Evolutionary conservation across 23 tunicate species (phyloP).

Genomic region (Phallusia fumigata): DNA sequence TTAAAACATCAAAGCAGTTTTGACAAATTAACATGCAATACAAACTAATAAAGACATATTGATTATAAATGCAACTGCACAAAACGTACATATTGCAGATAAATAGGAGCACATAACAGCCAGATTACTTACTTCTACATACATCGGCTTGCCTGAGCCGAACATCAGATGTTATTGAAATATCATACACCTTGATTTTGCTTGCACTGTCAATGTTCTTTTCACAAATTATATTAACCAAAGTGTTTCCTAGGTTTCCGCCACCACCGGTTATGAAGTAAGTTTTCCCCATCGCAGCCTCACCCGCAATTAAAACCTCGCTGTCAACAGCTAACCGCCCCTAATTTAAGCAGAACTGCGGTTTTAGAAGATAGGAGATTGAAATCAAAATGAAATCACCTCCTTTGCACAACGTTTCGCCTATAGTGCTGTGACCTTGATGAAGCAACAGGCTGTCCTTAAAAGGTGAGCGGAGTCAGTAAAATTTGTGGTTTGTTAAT

Average conservation of each 20-base stretch:
- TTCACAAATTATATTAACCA: conserved; percentile 29
- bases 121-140: neutral
- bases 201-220: conserved; percentile 27
- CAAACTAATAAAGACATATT: neutral
- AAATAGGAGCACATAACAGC: neutral
- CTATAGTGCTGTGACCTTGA: no score
- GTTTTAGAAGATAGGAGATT: no score
- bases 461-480: no score
- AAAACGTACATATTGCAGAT: neutral
- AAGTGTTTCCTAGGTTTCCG: conserved; percentile 21
- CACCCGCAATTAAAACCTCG: no score
- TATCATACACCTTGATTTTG: conserved; percentile 15
- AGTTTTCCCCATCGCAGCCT: neutral
- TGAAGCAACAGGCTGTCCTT: no score
- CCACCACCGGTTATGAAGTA: conserved; percentile 35
- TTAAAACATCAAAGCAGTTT: no score
- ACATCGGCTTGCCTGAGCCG: neutral
- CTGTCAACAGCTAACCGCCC: no score
- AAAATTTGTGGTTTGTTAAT: no score
- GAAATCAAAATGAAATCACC: no score
- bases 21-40: no score
- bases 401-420: no score
- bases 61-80: neutral
- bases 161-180: neutral
- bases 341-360: no score